A percentile compares a stretch with the other conserved stretches of the same genome.
phyloP scores from a whole-genome alignment of 2,113 vertebrate genomes.

The Hucho hucho region DNA sequence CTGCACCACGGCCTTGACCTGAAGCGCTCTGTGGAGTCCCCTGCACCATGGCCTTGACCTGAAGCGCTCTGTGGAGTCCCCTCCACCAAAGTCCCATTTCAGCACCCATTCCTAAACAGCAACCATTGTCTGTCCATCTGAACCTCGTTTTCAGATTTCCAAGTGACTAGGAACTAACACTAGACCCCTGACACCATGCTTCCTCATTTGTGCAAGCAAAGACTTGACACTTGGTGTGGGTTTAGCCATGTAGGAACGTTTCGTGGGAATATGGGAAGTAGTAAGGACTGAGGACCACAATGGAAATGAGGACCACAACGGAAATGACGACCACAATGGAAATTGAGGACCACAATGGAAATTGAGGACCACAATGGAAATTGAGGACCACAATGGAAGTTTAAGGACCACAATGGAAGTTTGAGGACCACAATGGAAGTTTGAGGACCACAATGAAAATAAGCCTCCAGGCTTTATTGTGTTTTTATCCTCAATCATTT shows the following conservation, averaged over 20 bases:
- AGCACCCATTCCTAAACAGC: conserved; percentile 66
- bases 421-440: too few species aligned
- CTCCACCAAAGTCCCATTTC: conserved; percentile 45
- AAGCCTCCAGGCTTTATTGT: too few species aligned
- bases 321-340: too few species aligned
- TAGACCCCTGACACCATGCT: conserved; percentile 48
- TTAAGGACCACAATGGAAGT: too few species aligned
- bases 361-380: too few species aligned
- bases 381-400: too few species aligned
- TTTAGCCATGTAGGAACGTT: conserved; percentile 33
- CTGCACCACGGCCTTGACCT: not conserved
- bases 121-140: conserved; percentile 42
- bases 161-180: conserved; percentile 28
- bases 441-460: too few species aligned
- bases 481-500: too few species aligned
- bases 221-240: conserved; percentile 40
- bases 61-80: conserved; percentile 29
- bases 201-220: conserved; percentile 39
- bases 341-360: too few species aligned
- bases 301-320: too few species aligned
- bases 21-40: too few species aligned
- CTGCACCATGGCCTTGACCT: conserved; percentile 19
- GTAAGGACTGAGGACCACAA: too few species aligned
- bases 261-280: conserved; percentile 36
- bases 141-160: conserved; percentile 24